Evolutionary conservation across 1,140 invertebrate species (phyloP).

Genomic region (Chymomyza costata): DNA sequence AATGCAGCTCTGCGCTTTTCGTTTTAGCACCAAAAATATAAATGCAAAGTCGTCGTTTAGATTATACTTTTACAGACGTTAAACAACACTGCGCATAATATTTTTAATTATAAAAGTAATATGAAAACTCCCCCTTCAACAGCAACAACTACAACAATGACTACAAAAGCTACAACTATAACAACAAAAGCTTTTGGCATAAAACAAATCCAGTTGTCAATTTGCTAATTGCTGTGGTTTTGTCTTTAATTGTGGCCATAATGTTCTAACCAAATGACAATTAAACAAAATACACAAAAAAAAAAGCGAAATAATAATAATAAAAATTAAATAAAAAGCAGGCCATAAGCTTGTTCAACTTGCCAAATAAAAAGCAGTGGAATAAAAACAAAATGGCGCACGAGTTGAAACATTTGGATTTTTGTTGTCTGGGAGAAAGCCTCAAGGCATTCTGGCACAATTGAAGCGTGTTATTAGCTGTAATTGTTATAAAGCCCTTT

Average conservation of each 20-base stretch:
- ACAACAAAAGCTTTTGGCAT: conserved; percentile 36
- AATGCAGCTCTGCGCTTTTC: conserved; percentile 47
- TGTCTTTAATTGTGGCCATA: conserved; percentile 60
- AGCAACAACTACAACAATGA: conserved; percentile 5
- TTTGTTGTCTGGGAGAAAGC: conserved; percentile 15
- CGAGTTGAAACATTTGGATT: conserved; percentile 6
- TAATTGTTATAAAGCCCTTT: conserved; percentile 73
- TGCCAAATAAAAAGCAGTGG: conserved; percentile 16
- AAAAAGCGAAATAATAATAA: no score
- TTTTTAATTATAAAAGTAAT: conserved; percentile 62
- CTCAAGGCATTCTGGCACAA: conserved; percentile 56
- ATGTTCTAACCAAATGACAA: conserved; percentile 35
- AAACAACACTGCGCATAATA: conserved; percentile 49
- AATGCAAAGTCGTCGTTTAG: conserved; percentile 3
- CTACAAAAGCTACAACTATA: conserved; percentile 21
- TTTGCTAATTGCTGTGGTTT: conserved; percentile 69
- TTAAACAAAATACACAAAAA: no score
- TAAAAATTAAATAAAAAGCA: conserved; percentile 37
- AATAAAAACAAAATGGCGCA: conserved; percentile 31
- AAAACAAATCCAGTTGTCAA: conserved; percentile 68
- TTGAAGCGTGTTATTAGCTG: conserved; percentile 71
- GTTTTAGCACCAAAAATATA: conserved; percentile 42
- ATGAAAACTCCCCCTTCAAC: no score
- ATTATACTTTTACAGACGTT: conserved; percentile 22
- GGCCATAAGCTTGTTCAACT: conserved; percentile 27